Base-by-base conservation (phyloP, 2,888 invertebrate genomes). In the Epirrhoe tristata region DNA sequence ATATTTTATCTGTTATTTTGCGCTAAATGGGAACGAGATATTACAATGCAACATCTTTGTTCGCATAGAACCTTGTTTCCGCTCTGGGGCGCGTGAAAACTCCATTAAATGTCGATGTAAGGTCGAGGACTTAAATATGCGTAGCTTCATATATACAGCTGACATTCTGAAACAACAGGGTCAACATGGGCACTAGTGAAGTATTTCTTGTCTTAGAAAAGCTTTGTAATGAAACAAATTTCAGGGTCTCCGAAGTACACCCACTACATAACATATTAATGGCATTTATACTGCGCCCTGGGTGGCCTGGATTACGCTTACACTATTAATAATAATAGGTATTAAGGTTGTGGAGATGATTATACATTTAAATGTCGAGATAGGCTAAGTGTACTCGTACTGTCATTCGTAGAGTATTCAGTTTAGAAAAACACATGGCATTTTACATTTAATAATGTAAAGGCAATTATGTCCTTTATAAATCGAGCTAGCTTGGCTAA, bases 21-120 rank as follows among this genome's bases (percentile, higher is more conserved):
- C 24, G 17, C 52, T 56, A 63, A 63, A 67, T 64, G 59, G 61
- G 53, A 75, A 85, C 83, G 82, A 77, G 81, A 78, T 78, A 83
- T 82, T 66, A 78, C 75, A 81, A 83, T 85, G 83, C 43, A 85
- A 74, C 73, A 75, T 66, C 59, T 74, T 68, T 78, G 80, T 78
- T 43, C 76, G 65, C 70, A 71, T 77, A 58, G 73, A 74, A 63
- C 48, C 70, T 52, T 76, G 73, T 77, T 77, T 77, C 73, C 74
- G 72, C 75, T 73, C 65, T 60, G 61, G 74, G 72, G 74, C 74
- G 71, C 77, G 69, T 74, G 74, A 62, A 77, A 77, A 77, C 70
- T 63, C 77, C 77, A 78, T 79, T 78, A 76, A 80, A 74, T 71
- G 73, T 63, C 72, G 65, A 67, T 74, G 72, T 76, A 71, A 58